These are phyloP conservation scores for mouse (Mus musculus) DNA, from an alignment of 2,113 vertebrate species.

Conservation along the genomic window GRCm39 chr6:53838501-53839000, in stretches of 20 bases:
- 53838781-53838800: not conserved
- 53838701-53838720: not conserved
- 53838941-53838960: not conserved
- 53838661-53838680: not conserved
- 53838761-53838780: not conserved
- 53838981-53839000: not conserved
- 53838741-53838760: not conserved
- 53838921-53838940: not conserved
- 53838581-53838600: not conserved
- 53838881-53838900: too few species aligned
- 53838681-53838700: not conserved
- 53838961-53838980: not conserved
- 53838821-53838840: not conserved
- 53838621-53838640: not conserved
- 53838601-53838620: not conserved
- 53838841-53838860: not conserved
- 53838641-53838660: not conserved
- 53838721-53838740: not conserved
- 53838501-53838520: not conserved
- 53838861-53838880: not conserved
- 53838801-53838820: not conserved
- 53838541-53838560: not conserved
- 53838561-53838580: not conserved
- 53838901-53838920: not conserved
- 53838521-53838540: not conserved